Base-by-base conservation (phyloP, 2,888 invertebrate genomes). In the Phania funesta region DNA sequence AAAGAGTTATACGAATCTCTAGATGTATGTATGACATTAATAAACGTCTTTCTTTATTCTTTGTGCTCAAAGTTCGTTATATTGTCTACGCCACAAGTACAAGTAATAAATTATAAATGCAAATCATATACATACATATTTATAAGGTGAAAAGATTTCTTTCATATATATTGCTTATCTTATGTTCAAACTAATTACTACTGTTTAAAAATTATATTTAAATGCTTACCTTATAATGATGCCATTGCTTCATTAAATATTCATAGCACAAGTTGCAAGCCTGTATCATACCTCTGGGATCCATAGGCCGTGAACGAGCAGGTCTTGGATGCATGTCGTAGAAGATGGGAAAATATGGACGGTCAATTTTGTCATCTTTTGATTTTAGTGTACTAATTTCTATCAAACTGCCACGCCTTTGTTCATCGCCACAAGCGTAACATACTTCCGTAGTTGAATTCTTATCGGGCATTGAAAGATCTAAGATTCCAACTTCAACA, bases 381-480 rank as follows among this genome's bases (percentile, higher is more conserved):
- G 93, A 93, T 88, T 93, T 92, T 86, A 93, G 93, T 38, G 93
- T 93, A 88, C 93, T 93, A 77, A 94, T 91, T 88, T 95, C 95
- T 88, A 94, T 94, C 29, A 97, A 93, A 84, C 96, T 95, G 84
- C 96, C 96, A 75, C 96, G 93, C 85, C 95, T 94, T 91, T 95
- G 96, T 91, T 97, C 96, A 89, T 96, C 96, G 20, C 97, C 97
- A 91, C 97, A 97, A 16, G 97, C 95, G 91, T 97, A 97, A 91
- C 96, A 96, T 67, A 97, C 96, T 91, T 97, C 96, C 22, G 96
- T 96, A 86, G 95, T 94, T 13, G 96, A 95, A 92, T 97, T 97
- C 92, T 97, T 97, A 91, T 97, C 97, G 11, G 97, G 97, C 97
- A 97, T 97, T 83, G 96, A 96, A 79, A 97, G 92, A 92, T 97